Evolutionary conservation across 2,797 vertebrate genomes (phyloP).

Genomic region (Centroberyx gerrardi): DNA sequence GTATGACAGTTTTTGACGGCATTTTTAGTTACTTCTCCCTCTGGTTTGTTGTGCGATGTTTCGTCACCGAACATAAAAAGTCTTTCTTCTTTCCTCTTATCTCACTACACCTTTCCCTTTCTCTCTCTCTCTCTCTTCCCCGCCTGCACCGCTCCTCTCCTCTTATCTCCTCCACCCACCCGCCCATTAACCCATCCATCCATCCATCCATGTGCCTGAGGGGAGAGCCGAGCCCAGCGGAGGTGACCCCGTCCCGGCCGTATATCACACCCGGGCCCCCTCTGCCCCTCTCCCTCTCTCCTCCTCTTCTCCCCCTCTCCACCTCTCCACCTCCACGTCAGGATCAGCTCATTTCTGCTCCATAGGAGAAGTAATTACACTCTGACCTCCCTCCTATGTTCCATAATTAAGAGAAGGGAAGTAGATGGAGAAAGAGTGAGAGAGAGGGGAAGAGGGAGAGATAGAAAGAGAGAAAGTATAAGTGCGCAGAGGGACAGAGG

Average conservation of each 20-base stretch:
- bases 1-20: no score
- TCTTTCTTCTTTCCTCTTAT: not conserved
- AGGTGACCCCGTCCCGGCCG: slow-evolving; percentile 15
- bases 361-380: slow-evolving; percentile 32
- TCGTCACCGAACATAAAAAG: not conserved
- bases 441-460: not conserved
- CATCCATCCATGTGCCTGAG: not conserved
- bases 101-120: not conserved
- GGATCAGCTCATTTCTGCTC: slow-evolving; percentile 27
- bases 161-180: slow-evolving; percentile 1
- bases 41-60: not conserved
- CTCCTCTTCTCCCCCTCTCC: not conserved
- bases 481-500: no score
- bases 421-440: not conserved
- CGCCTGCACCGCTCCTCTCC: not conserved
- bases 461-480: not conserved
- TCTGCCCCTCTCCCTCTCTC: not conserved
- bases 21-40: not conserved
- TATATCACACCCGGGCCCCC: not conserved
- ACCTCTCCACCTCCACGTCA: no score
- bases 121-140: not conserved
- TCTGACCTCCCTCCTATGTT: slow-evolving; percentile 23
- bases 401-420: not conserved
- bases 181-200: slow-evolving; percentile 1
- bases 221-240: not conserved